Percentiles rank a stretch among this genome's conserved stretches.
Conservation (phyloP, 1,140 invertebrate genomes). For the Mizuhopecten yessoensis region DNA sequence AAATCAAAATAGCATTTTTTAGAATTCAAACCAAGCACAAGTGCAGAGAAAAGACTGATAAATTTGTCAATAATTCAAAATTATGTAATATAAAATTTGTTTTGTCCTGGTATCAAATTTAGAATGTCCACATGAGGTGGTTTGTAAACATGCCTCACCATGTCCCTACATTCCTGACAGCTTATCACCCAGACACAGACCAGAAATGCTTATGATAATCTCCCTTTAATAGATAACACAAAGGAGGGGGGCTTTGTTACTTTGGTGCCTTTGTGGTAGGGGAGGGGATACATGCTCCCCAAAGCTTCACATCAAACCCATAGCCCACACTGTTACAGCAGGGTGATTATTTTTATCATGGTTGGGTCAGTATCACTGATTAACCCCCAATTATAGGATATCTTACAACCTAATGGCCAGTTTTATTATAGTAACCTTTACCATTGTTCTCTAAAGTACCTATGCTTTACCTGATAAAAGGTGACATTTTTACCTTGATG, state of each 20-base stretch:
- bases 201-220: slow-evolving; percentile 8
- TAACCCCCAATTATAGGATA: not conserved
- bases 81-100: too few relatives aligned
- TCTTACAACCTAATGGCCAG: not conserved
- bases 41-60: too few relatives aligned
- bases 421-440: not conserved
- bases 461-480: not conserved
- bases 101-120: not conserved
- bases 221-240: not conserved
- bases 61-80: too few relatives aligned
- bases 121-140: too few relatives aligned
- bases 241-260: not conserved
- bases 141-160: not conserved
- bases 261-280: too few relatives aligned
- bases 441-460: not conserved
- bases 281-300: too few relatives aligned
- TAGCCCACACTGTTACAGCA: not conserved
- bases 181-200: not conserved
- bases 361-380: not conserved
- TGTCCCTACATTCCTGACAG: not conserved
- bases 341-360: not conserved
- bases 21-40: too few relatives aligned
- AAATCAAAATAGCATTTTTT: too few relatives aligned
- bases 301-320: not conserved
- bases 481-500: not conserved